Conservation (phyloP, 2,888 invertebrate genomes). For the Aricia artaxerxes region DNA sequence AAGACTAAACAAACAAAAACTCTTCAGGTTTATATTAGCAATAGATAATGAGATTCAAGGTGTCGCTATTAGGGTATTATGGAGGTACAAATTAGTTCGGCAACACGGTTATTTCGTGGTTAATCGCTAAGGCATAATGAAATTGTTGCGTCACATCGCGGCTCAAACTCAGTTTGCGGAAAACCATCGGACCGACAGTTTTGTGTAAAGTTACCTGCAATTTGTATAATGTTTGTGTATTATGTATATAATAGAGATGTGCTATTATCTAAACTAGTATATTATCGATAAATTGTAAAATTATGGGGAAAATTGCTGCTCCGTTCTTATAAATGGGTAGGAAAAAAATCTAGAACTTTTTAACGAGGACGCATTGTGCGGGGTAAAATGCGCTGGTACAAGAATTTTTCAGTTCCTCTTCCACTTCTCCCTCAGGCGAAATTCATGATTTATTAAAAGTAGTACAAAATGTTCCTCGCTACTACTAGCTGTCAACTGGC, state of each 20-base stretch:
- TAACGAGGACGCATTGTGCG: constrained; percentile 58
- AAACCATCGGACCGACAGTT: not conserved
- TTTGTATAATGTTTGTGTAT: constrained; percentile 9
- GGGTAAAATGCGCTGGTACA: constrained; percentile 49
- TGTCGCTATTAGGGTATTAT: not conserved
- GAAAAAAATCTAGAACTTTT: constrained; percentile 43
- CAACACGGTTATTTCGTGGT: constrained; percentile 7
- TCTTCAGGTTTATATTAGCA: not conserved
- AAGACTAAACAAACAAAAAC: not conserved
- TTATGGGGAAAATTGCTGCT: not conserved
- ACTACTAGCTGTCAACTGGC: constrained; percentile 53
- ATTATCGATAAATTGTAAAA: not conserved
- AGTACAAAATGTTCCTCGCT: constrained; percentile 53
- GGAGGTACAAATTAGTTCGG: not conserved
- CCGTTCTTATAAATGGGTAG: constrained; percentile 5
- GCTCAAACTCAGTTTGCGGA: constrained; percentile 15
- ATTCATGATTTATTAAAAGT: constrained; percentile 43
- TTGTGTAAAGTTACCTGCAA: not conserved
- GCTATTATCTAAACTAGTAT: constrained; percentile 11
- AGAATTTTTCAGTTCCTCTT: constrained; percentile 51
- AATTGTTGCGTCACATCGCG: constrained; percentile 5
- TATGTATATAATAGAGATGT: not conserved
- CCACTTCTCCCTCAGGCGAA: constrained; percentile 50
- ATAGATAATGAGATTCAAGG: not conserved
- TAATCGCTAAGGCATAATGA: constrained; percentile 22